Base-by-base conservation (phyloP, 1,140 invertebrate genomes). In the Caenorhabditis remanei region DNA sequence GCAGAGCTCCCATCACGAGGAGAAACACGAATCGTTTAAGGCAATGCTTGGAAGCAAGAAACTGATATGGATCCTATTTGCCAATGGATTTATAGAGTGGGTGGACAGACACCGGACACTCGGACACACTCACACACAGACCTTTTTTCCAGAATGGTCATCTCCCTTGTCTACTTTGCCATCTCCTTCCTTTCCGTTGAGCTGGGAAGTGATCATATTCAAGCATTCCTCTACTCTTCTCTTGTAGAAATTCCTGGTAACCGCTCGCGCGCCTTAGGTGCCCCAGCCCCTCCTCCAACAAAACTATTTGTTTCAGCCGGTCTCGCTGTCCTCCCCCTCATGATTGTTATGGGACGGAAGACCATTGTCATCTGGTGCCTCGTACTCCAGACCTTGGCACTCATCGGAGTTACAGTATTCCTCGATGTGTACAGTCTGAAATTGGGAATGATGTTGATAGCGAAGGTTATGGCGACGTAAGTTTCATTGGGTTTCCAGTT, bases 91-190 rank as follows among this genome's bases (percentile, higher is more conserved):
- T 79, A 79, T 79, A 2, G 71, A 79, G 71, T 79, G 14, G 46
- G 43, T 32, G 32, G 32, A 32, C 32, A 32, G 2, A 58, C 19
- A 5, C 5, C 61, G 14, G 21, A 21, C 4, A n/a, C 8, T 11
- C 61, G 19, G 4, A 11, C 8, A 63, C 8, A 0, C 0, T 63
- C 7, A 32, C 24, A 32, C 0, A 21, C 9, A 40, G 5, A 32
- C 32, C 1, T n/a, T 58, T 63, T 32, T 63, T 63, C 9, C 46
- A 79, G 71, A 79, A 79, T 79, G 71, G 71, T 79, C 19, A 79
- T 79, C n/a, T 79, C 71, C 46, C n/a, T 79, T 5, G 71, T 79
- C 46, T 79, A 79, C 14, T 79, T 79, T 79, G 71, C 71, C 32
- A 79, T 79, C 11, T 79, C 71, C 5, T 79, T 79, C n/a, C 4